These are phyloP conservation scores for Labroides dimidiatus DNA, from an alignment of 2,797 vertebrate genomes.

Conservation along the genomic window DNA sequence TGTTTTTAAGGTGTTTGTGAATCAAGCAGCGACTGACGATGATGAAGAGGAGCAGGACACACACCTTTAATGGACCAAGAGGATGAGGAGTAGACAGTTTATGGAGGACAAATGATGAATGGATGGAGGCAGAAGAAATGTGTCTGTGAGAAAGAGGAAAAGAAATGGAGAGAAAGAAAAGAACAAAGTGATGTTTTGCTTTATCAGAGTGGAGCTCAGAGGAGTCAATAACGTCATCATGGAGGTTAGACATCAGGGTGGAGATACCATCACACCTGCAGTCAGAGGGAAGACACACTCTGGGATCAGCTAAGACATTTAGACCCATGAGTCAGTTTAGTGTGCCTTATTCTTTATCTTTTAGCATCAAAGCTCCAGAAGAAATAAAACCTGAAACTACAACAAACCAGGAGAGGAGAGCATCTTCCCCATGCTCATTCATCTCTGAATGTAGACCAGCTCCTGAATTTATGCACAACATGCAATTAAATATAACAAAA, in stretches of 20 bases:
- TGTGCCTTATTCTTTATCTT: no score
- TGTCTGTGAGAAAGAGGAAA: background rate
- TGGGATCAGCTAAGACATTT: no score
- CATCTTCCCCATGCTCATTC: no score
- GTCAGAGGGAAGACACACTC: background rate
- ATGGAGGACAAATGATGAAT: constrained; percentile 22
- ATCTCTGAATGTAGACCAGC: no score
- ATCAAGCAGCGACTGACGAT: constrained; percentile 90
- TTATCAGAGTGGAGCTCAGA: constrained; percentile 26
- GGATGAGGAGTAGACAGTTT: constrained; percentile 35
- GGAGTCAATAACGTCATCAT: constrained; percentile 47
- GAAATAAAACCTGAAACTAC: no score
- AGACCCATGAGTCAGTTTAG: no score
- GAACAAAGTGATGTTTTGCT: constrained; percentile 3
- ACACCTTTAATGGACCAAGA: constrained; percentile 86
- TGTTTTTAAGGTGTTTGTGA: constrained; percentile 84
- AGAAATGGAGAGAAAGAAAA: background rate
- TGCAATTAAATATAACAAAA: no score
- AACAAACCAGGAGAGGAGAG: no score
- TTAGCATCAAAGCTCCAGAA: no score
- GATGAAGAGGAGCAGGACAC: constrained; percentile 95
- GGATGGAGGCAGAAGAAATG: no score
- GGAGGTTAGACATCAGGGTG: constrained; percentile 8
- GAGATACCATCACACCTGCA: background rate
- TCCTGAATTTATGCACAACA: no score